Conservation (phyloP, 2,113 vertebrate genomes). For the Ptyas mucosa region DNA sequence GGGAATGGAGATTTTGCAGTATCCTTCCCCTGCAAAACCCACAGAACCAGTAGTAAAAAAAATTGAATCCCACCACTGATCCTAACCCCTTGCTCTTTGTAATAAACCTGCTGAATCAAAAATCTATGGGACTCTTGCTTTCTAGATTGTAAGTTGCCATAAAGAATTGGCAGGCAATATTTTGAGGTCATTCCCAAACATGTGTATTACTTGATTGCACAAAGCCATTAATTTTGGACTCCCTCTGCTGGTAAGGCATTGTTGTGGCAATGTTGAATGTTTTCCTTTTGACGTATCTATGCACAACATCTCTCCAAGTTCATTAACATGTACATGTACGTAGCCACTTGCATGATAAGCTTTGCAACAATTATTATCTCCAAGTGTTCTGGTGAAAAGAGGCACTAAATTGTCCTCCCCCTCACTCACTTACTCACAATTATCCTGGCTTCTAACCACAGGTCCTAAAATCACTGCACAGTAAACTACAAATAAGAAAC, state of each 20-base stretch:
- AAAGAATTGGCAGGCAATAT: neutral
- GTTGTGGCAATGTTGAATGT: neutral
- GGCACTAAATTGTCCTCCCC: neutral
- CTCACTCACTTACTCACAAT: neutral
- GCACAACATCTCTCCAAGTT: neutral
- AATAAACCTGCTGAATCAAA: neutral
- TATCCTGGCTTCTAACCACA: slow-evolving; percentile 1
- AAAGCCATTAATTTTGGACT: neutral
- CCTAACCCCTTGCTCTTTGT: neutral
- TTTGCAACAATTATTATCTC: neutral
- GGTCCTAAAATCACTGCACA: slow-evolving; percentile 15
- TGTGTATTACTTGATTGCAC: neutral
- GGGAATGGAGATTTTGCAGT: too few species aligned
- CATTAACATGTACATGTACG: neutral
- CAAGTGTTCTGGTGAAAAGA: neutral
- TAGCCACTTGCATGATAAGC: neutral
- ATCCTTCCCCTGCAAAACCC: too few species aligned
- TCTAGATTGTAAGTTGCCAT: neutral
- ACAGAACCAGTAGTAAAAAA: too few species aligned
- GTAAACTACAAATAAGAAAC: slow-evolving; percentile 4
- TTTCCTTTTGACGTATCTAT: neutral
- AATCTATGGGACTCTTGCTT: neutral
- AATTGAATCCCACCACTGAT: too few species aligned
- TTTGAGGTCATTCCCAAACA: neutral
- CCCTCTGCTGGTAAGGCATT: neutral